Conservation (phyloP, 2,888 invertebrate genomes). For the Ligdia adustata region DNA sequence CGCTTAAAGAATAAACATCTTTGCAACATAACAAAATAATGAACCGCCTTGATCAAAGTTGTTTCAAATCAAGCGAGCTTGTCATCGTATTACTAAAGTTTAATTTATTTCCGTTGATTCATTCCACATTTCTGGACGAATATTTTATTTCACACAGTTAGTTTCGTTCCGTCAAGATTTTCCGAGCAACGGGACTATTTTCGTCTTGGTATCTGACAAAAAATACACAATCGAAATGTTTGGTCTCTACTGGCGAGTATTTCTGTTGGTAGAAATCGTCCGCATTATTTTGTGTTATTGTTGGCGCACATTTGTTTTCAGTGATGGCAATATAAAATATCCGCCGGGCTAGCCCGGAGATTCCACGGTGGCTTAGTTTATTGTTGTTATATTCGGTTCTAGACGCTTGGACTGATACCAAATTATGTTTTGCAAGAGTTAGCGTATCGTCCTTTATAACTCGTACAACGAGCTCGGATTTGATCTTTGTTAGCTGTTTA, state of each 20-base stretch:
- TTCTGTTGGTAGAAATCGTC: conserved; percentile 17
- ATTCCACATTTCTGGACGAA: conserved; percentile 29
- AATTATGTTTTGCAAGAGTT: conserved; percentile 19
- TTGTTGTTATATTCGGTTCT: conserved; percentile 17
- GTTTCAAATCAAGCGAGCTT: conserved; percentile 5
- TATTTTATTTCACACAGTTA: conserved; percentile 19
- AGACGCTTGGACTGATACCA: conserved; percentile 23
- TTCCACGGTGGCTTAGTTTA: conserved; percentile 9
- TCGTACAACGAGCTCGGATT: neutral
- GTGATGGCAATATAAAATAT: conserved; percentile 17
- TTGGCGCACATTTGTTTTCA: conserved; percentile 28
- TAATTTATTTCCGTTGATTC: conserved; percentile 21
- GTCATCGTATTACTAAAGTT: conserved; percentile 10
- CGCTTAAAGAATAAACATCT: conserved; percentile 2
- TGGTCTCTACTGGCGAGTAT: conserved; percentile 23
- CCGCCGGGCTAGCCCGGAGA: conserved; percentile 8
- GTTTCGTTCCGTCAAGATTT: conserved; percentile 23
- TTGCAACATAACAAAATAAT: conserved; percentile 5
- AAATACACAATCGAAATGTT: conserved; percentile 34
- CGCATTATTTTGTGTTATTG: conserved; percentile 25
- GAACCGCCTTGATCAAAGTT: conserved; percentile 5
- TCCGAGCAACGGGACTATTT: conserved; percentile 27
- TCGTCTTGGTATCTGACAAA: conserved; percentile 25
- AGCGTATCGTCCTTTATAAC: conserved; percentile 5
- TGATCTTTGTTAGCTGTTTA: conserved; percentile 7